Evolutionary conservation across 2,113 vertebrate species (phyloP).

Genomic region (Pachyramphus minor): DNA sequence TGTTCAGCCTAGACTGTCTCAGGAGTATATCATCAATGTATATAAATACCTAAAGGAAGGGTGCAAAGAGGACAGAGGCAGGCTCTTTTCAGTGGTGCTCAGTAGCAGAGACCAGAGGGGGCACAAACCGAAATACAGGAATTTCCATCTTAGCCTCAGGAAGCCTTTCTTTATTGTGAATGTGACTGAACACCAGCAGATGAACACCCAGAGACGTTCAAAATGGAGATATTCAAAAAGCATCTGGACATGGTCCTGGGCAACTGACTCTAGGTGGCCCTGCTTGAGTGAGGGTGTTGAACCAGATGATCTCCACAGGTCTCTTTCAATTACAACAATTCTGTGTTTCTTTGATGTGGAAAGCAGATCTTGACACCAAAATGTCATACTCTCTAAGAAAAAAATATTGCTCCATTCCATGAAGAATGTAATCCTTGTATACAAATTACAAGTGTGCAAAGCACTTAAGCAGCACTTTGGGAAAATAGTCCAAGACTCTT

Average conservation of each 20-base stretch:
- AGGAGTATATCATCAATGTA: background rate
- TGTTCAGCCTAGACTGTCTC: background rate
- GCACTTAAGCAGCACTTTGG: background rate
- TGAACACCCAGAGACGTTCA: background rate
- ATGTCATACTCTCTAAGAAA: background rate
- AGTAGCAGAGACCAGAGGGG: background rate
- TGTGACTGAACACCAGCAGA: background rate
- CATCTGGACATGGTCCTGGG: background rate
- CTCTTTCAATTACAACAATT: background rate
- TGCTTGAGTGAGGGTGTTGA: background rate
- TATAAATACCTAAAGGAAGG: too few species aligned
- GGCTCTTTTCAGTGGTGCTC: background rate
- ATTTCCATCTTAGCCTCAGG: background rate
- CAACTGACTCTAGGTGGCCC: fast-evolving
- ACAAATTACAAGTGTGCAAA: background rate
- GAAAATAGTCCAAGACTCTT: background rate
- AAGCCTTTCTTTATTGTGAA: background rate
- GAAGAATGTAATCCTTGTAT: background rate
- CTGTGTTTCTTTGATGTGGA: background rate
- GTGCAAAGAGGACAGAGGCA: background rate
- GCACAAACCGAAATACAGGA: background rate
- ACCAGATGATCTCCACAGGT: background rate
- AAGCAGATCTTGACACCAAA: background rate
- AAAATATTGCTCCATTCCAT: background rate
- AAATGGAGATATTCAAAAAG: background rate